Evolutionary conservation across 1,140 invertebrate species (phyloP).

Genomic region (Antheraea pernyi): DNA sequence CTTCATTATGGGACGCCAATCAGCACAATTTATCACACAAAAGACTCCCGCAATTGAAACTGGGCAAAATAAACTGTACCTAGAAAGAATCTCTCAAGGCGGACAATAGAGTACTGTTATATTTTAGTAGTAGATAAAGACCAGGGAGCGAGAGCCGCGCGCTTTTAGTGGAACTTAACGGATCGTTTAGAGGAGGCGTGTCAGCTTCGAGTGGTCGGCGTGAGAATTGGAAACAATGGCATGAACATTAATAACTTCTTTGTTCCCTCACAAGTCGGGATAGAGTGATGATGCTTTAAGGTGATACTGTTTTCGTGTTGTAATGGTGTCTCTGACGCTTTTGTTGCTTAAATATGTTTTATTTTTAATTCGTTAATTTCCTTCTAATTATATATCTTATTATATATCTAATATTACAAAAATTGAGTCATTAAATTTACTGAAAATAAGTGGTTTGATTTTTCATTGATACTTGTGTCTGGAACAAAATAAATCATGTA

Average conservation of each 20-base stretch:
- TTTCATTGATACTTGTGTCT: too few relatives aligned
- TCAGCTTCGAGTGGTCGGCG: constrained; percentile 40
- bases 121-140: constrained; percentile 47
- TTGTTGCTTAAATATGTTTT: constrained; percentile 2
- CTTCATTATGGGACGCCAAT: constrained; percentile 29
- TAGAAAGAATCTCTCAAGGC: constrained; percentile 43
- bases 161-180: constrained; percentile 33
- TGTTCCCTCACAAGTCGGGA: constrained; percentile 38
- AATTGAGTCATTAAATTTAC: not conserved
- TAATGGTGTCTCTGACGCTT: not conserved
- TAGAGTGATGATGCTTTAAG: constrained; percentile 4
- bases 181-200: constrained; percentile 26
- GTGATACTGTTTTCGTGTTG: constrained; percentile 2
- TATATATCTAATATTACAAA: too few relatives aligned
- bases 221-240: constrained; percentile 52
- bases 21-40: constrained; percentile 39
- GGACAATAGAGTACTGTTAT: constrained; percentile 44
- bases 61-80: constrained; percentile 44
- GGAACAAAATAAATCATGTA: too few relatives aligned
- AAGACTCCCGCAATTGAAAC: constrained; percentile 38
- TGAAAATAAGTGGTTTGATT: not conserved
- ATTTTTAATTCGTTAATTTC: not conserved
- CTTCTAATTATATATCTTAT: too few relatives aligned
- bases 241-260: constrained; percentile 70
- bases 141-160: constrained; percentile 34